A percentile compares a stretch with the other conserved stretches of the same genome.
Evolutionary conservation across 1,140 invertebrate species (phyloP).

Genomic region (Sweltsa coloradensis): DNA sequence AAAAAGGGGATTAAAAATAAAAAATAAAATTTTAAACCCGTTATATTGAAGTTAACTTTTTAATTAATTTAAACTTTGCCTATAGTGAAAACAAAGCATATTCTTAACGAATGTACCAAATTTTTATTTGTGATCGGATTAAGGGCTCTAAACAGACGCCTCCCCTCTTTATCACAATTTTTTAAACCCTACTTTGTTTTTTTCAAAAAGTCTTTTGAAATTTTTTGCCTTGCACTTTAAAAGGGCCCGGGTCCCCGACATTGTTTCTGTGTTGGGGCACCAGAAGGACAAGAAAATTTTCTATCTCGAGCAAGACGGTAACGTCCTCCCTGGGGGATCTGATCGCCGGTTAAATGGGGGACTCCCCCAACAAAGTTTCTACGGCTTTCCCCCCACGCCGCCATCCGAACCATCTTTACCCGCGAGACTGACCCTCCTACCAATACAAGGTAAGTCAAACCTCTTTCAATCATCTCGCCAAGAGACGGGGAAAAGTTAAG

Average conservation of each 20-base stretch:
- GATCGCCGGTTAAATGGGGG: constrained; percentile 15
- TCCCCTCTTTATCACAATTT: not conserved
- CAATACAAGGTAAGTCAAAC: not conserved
- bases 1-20: too few relatives aligned
- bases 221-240: not conserved
- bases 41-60: too few relatives aligned
- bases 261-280: constrained; percentile 19
- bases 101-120: too few relatives aligned
- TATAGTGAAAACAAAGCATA: too few relatives aligned
- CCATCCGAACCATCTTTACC: not conserved
- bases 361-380: constrained; percentile 1
- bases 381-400: constrained; percentile 9
- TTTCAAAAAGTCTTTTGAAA: not conserved
- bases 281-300: constrained; percentile 34
- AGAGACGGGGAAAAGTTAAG: not conserved
- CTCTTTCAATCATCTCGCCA: not conserved
- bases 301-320: constrained; percentile 34
- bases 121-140: too few relatives aligned
- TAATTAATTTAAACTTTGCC: too few relatives aligned
- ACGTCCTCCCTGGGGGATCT: constrained; percentile 28
- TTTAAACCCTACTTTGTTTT: constrained; percentile 8
- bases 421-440: not conserved
- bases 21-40: too few relatives aligned
- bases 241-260: constrained; percentile 19
- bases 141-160: too few relatives aligned